Base-by-base conservation (phyloP, 2,113 vertebrate species). In the Mesembrinibis cayennensis region DNA sequence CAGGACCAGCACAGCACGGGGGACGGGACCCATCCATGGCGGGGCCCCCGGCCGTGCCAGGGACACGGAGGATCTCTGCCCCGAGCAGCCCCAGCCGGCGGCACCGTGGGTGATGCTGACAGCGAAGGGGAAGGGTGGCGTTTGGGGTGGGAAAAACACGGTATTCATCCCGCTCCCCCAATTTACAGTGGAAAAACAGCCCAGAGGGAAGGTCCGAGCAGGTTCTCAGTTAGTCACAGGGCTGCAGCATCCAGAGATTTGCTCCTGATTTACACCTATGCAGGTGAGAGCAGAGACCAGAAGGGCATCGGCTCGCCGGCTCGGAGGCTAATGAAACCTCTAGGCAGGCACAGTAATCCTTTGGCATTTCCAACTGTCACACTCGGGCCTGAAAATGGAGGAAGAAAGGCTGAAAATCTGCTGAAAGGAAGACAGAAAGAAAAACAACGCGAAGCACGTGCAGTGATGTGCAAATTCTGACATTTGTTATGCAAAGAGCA, bases 1-100 rank as follows among this genome's bases (percentile, higher is more conserved):
- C 2, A 0, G 53, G 38, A 38, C 22, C 34, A 38, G 27, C 53
- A 20, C 19, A 5, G 7, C 1, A 5, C 4, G 4, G 34, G 23
- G 74, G 66, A 34, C 15, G 34, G 67, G 53, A 27, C 23, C 53
- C 27, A 19, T 29, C 18, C 38, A 13, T 29, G 29, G 47, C 4
- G 4, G 55, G 38, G 6, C 12, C n/a, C 53, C 11, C 0, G 1
- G 47, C 74, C 12, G 9, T 9, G 49, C 47, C 49, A 30, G 29
- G 36, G 38, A 22, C 38, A 27, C 6, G 1, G 17, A 9, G 55
- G 25, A 8, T 16, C 30, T 32, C 21, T 14, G 38, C n/a, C 34
- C 40, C 6, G 29, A 77, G 66, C 42, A 58, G 72, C 50, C 47
- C 65, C 56, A 53, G 56, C 26, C 8, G 1, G 56, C 11, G 0